These are phyloP conservation scores for Sebastes minor DNA, from an alignment of 2,797 vertebrate genomes.

Conservation along the genomic window DNA sequence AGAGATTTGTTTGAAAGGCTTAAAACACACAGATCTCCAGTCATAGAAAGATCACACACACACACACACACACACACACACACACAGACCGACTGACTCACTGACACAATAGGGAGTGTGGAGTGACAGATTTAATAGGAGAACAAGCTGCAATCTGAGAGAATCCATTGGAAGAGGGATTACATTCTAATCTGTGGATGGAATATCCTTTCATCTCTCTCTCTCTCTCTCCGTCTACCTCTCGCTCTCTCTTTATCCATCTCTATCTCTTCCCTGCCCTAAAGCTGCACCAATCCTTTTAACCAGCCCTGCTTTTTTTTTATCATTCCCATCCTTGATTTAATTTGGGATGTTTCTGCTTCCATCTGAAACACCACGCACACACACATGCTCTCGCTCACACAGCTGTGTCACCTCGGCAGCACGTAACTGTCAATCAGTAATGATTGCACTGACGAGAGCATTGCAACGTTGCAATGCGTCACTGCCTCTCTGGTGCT, in stretches of 20 bases:
- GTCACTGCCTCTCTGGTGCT: conserved; percentile 27
- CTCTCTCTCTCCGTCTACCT: conserved; percentile 6
- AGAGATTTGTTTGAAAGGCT: conserved; percentile 64
- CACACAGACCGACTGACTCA: background rate
- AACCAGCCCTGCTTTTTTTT: conserved; percentile 13
- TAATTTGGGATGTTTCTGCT: conserved; percentile 44
- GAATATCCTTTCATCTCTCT: conserved; percentile 64
- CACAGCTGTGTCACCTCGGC: conserved; percentile 53
- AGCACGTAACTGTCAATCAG: conserved; percentile 53
- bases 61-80: background rate
- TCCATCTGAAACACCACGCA: conserved; percentile 17
- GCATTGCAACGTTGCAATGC: conserved; percentile 32
- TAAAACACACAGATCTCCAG: conserved; percentile 62
- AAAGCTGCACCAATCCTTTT: conserved; percentile 54
- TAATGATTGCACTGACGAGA: conserved; percentile 51
- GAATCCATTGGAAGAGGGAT: conserved; percentile 75
- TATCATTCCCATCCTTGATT: conserved; percentile 45
- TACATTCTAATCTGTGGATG: conserved; percentile 72
- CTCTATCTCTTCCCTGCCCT: conserved; percentile 40
- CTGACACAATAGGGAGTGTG: conserved; percentile 40
- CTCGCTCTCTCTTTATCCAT: conserved; percentile 24
- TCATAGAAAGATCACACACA: conserved; percentile 35
- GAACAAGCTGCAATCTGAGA: conserved; percentile 76
- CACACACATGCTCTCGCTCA: background rate
- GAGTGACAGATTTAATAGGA: conserved; percentile 72